Evolutionary conservation across 2,888 invertebrate genomes (phyloP).

Genomic region (Drosophila tripunctata): DNA sequence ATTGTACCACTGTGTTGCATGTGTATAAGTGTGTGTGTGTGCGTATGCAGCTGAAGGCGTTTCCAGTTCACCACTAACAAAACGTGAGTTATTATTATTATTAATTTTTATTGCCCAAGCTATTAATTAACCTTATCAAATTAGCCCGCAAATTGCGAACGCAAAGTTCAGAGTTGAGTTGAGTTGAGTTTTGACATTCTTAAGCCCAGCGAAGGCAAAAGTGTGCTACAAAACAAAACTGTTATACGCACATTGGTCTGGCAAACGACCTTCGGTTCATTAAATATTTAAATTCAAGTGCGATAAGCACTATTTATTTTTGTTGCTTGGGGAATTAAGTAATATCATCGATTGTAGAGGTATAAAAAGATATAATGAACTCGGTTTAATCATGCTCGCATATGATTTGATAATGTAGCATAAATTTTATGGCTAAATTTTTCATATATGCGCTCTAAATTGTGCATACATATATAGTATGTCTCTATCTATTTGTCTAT

Average conservation of each 20-base stretch:
- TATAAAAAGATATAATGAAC: constrained; percentile 32
- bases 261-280: constrained; percentile 51
- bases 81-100: constrained; percentile 65
- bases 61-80: constrained; percentile 11
- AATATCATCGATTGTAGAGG: constrained; percentile 10
- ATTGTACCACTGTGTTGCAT: constrained; percentile 1
- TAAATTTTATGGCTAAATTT: constrained; percentile 57
- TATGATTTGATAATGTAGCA: constrained; percentile 33
- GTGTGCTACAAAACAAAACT: constrained; percentile 37
- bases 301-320: constrained; percentile 59
- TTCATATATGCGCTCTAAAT: constrained; percentile 27
- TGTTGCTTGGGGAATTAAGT: constrained; percentile 25
- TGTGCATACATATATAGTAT: not conserved
- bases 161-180: constrained; percentile 59
- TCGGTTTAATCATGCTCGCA: constrained; percentile 8
- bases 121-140: constrained; percentile 61
- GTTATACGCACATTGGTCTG: constrained; percentile 24
- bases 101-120: constrained; percentile 43
- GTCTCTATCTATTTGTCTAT: constrained; percentile 28
- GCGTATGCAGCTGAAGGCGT: constrained; percentile 16
- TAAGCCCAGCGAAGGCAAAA: constrained; percentile 21
- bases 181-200: constrained; percentile 30
- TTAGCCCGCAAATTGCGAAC: constrained; percentile 45
- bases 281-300: constrained; percentile 68
- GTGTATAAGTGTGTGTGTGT: constrained; percentile 1